These are phyloP conservation scores for Apodemus agrarius DNA, from an alignment of 2,797 vertebrate genomes.

Conservation along the genomic window DNA sequence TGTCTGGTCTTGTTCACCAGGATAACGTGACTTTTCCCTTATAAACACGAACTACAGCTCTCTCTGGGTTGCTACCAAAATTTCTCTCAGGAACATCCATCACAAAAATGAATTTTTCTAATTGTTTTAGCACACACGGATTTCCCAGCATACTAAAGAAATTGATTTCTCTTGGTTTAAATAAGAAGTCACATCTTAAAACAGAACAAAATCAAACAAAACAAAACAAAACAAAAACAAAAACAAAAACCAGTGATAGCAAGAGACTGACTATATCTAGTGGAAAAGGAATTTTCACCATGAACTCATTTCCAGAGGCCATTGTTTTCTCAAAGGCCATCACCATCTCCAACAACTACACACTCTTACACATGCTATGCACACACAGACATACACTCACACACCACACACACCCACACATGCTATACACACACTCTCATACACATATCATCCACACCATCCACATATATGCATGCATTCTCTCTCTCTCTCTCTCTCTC, in stretches of 20 bases:
- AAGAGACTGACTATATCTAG: slow-evolving; percentile 39
- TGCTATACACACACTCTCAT: too few relatives aligned
- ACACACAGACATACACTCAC: neutral
- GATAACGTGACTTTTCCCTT: neutral
- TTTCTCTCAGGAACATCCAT: slow-evolving; percentile 61
- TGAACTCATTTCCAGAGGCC: slow-evolving; percentile 38
- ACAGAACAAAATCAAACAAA: neutral
- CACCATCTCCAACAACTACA: neutral
- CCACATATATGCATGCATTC: too few relatives aligned
- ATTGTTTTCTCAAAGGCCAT: slow-evolving; percentile 50
- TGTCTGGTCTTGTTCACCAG: slow-evolving; percentile 21
- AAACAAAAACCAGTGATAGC: slow-evolving; percentile 45
- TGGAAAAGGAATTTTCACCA: neutral
- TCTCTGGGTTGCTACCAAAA: slow-evolving; percentile 63
- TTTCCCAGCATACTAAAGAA: slow-evolving; percentile 68
- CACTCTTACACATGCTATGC: too few relatives aligned
- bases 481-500: too few relatives aligned
- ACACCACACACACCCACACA: too few relatives aligned
- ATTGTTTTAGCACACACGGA: slow-evolving; percentile 59
- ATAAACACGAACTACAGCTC: slow-evolving; percentile 35
- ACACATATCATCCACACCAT: too few relatives aligned
- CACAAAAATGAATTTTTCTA: slow-evolving; percentile 72
- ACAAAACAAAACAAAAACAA: neutral
- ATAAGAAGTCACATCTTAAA: slow-evolving; percentile 59
- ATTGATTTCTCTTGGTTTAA: slow-evolving; percentile 69